Base-by-base conservation (phyloP, 2,888 invertebrate genomes). In the Dyspetes luteomarginatus region DNA sequence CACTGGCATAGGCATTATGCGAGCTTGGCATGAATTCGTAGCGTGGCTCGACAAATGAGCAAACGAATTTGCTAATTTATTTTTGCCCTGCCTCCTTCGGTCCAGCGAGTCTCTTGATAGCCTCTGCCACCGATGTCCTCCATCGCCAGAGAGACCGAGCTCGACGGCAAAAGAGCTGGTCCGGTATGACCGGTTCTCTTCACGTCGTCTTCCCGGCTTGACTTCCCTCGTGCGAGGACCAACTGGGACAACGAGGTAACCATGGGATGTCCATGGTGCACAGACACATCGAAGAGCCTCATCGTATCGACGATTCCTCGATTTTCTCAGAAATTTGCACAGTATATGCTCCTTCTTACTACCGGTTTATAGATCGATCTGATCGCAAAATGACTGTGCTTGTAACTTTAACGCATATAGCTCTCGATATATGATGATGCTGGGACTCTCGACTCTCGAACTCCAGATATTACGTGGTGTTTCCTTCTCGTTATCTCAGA, bases 241-340 rank as follows among this genome's bases (percentile, higher is more conserved):
- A 76, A 81, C 72, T 81, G 80, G 80, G 72, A 76, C 68, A 76
- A 55, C 67, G 52, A 81, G 80, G 72, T 72, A 71, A 76, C 62
- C 62, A 76, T 52, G 55, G 43, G 67, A 75, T 60, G 72, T 56
- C 48, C 56, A 41, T 72, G 43, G 80, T 17, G 67, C 62, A 30
- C n/a, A 43, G 67, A 41, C 17, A 45, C 28, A 48, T 58, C 41
- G 41, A 36, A 48, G 48, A 30, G 19, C 15, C 48, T 36, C 56
- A 22, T 45, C 62, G 65, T 67, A 67, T 68, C 48, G 28, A 48
- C 67, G 76, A 73, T 71, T 52, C 67, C 67, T 45, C 71, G 65
- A 56, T 52, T 28, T 71, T 80, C 72, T 65, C 48, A 50, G 50
- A 60, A 65, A 2, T 45, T 41, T 48, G 45, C 24, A 30, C 52